These are phyloP conservation scores for Gyrodactylus bullatarudis DNA, from an alignment of 1,140 invertebrate genomes.

Conservation along the genomic window DNA sequence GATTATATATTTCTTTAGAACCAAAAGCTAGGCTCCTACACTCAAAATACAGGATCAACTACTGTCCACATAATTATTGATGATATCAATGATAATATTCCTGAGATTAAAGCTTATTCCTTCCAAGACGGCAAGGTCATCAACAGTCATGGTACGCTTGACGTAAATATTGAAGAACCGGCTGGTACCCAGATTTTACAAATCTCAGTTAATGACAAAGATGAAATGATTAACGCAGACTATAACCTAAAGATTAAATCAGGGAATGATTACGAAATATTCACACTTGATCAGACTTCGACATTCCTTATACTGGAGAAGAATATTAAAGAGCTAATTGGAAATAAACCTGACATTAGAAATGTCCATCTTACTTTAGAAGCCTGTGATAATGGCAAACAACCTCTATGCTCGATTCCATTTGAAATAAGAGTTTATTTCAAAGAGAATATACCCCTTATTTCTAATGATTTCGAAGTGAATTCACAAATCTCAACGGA, in stretches of 20 bases:
- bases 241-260: neutral
- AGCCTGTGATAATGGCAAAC: neutral
- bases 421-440: neutral
- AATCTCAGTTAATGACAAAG: neutral
- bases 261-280: neutral
- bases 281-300: neutral
- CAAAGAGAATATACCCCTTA: too few relatives aligned
- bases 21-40: neutral
- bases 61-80: neutral
- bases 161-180: neutral
- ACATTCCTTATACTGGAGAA: neutral
- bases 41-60: neutral
- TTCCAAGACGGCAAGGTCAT: neutral
- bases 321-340: neutral
- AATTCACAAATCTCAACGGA: too few relatives aligned
- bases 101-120: neutral
- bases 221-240: neutral
- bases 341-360: neutral
- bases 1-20: neutral
- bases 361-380: neutral
- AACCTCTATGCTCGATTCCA: neutral
- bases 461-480: too few relatives aligned
- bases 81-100: neutral
- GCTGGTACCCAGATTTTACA: neutral
- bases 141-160: neutral